Percentiles rank a stretch among this genome's conserved stretches.
phyloP scores from a whole-genome alignment of 2,113 vertebrate genomes.

The zebrafish (Danio rerio) region GRCz12tu NC_133192.1:58152501-58153000 shows the following conservation, averaged over 20 bases:
- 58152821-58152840: conserved; percentile 57
- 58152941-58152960: too few species aligned
- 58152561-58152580: too few species aligned
- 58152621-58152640: too few species aligned
- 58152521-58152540: too few species aligned
- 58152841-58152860: conserved; percentile 7
- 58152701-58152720: conserved; percentile 63
- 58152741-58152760: conserved; percentile 72
- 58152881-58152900: not conserved
- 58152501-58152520: too few species aligned
- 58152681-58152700: conserved; percentile 73
- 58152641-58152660: too few species aligned
- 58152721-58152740: not conserved
- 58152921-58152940: too few species aligned
- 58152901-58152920: not conserved
- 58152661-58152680: conserved; percentile 73
- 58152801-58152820: conserved; percentile 75
- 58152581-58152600: too few species aligned
- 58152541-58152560: too few species aligned
- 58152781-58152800: conserved; percentile 75
- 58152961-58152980: too few species aligned
- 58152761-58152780: conserved; percentile 70
- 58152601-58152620: too few species aligned
- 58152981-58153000: too few species aligned
- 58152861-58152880: conserved; percentile 4